Conservation (phyloP, 2,888 invertebrate genomes). For the Halictus ligatus region DNA sequence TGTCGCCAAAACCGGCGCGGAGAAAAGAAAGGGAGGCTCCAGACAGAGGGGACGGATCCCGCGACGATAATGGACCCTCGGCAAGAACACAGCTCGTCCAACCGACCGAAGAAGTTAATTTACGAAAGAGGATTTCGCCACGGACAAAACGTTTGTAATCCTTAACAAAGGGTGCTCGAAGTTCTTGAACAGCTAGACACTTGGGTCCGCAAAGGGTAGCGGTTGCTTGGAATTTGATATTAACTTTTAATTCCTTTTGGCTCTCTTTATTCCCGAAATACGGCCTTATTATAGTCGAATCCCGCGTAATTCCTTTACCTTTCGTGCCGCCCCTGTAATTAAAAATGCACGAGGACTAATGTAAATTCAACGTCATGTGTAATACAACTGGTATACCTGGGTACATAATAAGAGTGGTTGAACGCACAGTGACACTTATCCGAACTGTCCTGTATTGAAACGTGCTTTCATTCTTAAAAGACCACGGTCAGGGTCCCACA, state of each 20-base stretch:
- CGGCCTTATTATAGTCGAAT: neutral
- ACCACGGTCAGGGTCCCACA: no score
- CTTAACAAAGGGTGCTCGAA: conserved; percentile 62
- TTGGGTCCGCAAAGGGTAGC: neutral
- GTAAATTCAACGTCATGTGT: neutral
- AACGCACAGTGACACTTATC: no score
- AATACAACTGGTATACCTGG: neutral
- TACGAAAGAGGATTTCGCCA: conserved; percentile 74
- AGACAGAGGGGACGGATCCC: conserved; percentile 23
- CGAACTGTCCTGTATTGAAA: no score
- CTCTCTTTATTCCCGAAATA: neutral
- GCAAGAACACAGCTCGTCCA: conserved; percentile 44
- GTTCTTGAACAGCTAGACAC: conserved; percentile 12
- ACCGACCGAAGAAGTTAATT: conserved; percentile 73
- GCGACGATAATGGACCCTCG: conserved; percentile 70
- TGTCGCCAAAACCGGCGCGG: conserved; percentile 74
- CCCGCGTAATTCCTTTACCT: neutral
- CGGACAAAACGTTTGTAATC: conserved; percentile 73
- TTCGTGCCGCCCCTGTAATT: neutral
- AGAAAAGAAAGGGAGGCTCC: conserved; percentile 58
- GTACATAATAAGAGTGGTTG: neutral
- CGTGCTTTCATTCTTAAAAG: no score
- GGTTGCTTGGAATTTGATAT: conserved; percentile 15
- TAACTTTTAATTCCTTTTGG: neutral
- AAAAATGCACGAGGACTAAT: neutral